Percentiles rank a stretch among this genome's conserved stretches.
phyloP scores from a whole-genome alignment of 2,113 vertebrate genomes.

The Tyrannus savana region DNA sequence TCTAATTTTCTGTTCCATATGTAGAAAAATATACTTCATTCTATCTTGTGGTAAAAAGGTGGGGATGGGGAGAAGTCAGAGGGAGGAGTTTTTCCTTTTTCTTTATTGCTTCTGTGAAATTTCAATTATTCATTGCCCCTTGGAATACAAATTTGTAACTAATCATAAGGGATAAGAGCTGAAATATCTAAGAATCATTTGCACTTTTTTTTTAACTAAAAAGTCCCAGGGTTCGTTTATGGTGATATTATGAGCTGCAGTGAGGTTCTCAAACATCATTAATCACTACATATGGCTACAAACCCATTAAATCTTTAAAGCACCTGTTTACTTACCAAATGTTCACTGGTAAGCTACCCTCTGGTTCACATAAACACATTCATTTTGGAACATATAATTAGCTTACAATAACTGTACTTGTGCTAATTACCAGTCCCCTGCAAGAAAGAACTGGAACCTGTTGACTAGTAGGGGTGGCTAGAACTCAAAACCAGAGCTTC shows the following conservation, averaged over 20 bases:
- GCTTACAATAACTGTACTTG: neutral
- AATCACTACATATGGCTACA: conserved; percentile 55
- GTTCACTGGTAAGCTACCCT: conserved; percentile 12
- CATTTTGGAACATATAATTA: conserved; percentile 25
- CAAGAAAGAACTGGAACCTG: conserved; percentile 24
- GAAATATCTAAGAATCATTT: neutral
- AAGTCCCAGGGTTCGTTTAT: neutral
- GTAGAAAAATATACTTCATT: neutral
- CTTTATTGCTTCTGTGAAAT: neutral
- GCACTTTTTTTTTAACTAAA: neutral
- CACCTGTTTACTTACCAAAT: conserved; percentile 48
- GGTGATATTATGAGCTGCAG: neutral
- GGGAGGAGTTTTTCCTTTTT: neutral
- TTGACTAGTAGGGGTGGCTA: conserved; percentile 14
- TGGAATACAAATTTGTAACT: neutral
- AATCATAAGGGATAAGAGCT: neutral
- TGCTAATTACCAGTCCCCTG: conserved; percentile 14
- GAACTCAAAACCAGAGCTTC: conserved; percentile 28
- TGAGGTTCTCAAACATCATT: conserved; percentile 36
- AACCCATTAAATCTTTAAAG: conserved; percentile 28
- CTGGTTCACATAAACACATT: conserved; percentile 9
- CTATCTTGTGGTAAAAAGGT: neutral
- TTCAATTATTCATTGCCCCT: neutral
- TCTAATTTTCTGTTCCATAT: neutral
- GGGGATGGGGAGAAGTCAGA: neutral